phyloP scores from a whole-genome alignment of 1,140 invertebrate genomes.

The Sminthurides bifidus region DNA sequence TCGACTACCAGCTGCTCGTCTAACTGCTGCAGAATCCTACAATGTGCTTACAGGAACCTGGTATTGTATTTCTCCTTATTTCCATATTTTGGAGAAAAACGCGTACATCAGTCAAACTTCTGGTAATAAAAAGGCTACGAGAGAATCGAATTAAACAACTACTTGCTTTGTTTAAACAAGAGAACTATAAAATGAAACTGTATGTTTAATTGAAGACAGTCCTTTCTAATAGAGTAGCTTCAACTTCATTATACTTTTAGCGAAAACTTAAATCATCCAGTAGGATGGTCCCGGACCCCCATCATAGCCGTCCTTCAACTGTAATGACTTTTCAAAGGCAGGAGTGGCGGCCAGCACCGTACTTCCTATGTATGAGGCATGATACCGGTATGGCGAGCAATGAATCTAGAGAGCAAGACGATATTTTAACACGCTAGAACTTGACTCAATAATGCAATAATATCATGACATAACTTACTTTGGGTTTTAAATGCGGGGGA shows the following conservation, averaged over 20 bases:
- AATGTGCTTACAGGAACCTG: too few species aligned
- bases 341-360: slow-evolving; percentile 43
- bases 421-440: background rate
- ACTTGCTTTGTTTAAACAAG: background rate
- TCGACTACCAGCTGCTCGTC: too few species aligned
- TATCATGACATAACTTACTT: slow-evolving; percentile 37
- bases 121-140: background rate
- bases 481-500: slow-evolving; percentile 46
- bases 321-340: slow-evolving; percentile 41
- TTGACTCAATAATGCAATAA: background rate
- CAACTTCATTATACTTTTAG: background rate
- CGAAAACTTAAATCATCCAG: slow-evolving; percentile 25
- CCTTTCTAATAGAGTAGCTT: background rate
- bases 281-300: slow-evolving; percentile 22
- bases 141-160: background rate
- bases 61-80: too few species aligned
- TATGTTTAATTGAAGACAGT: background rate
- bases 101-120: background rate
- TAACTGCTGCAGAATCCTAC: too few species aligned
- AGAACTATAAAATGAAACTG: background rate
- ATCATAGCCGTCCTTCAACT: slow-evolving; percentile 22
- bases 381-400: slow-evolving; percentile 46
- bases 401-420: slow-evolving; percentile 40
- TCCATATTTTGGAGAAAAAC: too few species aligned
- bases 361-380: slow-evolving; percentile 49